These are phyloP conservation scores for Litoditis marina DNA, from an alignment of 2,888 invertebrate genomes.

Conservation along the genomic window DNA sequence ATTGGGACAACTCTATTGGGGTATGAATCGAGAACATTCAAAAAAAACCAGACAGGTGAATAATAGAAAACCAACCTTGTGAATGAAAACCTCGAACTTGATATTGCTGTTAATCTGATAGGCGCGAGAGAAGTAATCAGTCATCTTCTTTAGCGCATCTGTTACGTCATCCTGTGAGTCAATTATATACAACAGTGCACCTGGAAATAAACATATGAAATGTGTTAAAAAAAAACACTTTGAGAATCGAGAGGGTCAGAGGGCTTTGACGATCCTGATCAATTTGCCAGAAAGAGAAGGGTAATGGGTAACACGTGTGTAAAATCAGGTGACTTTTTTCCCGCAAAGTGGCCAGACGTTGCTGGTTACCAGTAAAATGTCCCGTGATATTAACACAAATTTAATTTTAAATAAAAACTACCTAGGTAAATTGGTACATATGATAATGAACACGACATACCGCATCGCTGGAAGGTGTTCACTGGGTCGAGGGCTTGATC, in stretches of 20 bases:
- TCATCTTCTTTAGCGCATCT: conserved; percentile 87
- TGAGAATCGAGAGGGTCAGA: no score
- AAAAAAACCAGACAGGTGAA: no score
- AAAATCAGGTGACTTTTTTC: no score
- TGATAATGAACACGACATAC: background rate
- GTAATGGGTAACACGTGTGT: no score
- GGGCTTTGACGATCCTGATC: no score
- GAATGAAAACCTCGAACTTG: conserved; percentile 87
- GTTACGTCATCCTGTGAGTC: conserved; percentile 95
- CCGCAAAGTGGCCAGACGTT: no score
- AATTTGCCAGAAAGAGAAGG: no score
- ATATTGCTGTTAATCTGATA: conserved; percentile 92
- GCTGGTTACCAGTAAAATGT: background rate
- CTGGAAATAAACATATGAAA: conserved; percentile 69
- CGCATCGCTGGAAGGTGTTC: conserved; percentile 29
- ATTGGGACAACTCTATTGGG: no score
- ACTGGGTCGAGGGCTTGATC: conserved; percentile 23
- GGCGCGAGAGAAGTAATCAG: conserved; percentile 85
- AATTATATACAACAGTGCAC: conserved; percentile 95
- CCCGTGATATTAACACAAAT: background rate
- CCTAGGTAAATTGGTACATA: background rate
- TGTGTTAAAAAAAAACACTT: background rate
- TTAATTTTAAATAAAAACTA: background rate
- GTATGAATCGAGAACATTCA: no score
- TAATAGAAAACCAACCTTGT: conserved; percentile 71